Evolutionary conservation across 2,113 vertebrate genomes (phyloP).

Genomic region (Nycticorax nycticorax): DNA sequence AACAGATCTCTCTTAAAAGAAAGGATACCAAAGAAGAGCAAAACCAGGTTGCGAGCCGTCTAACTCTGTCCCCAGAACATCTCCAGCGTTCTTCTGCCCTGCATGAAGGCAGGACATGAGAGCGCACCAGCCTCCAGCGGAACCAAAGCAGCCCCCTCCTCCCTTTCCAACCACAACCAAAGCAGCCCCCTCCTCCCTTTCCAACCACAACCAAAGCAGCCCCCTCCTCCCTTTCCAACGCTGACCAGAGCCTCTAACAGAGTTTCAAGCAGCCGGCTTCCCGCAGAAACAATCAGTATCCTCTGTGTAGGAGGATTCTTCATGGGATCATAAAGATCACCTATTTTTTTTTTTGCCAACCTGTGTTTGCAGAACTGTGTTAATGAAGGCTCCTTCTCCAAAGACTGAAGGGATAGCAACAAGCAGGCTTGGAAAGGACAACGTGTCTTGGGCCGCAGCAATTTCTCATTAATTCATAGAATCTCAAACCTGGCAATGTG

Average conservation of each 20-base stretch:
- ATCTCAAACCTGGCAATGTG: neutral
- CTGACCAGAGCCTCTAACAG: neutral
- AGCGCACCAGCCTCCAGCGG: neutral
- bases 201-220: neutral
- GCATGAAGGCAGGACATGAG: neutral
- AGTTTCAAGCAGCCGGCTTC: neutral
- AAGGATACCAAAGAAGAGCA: neutral
- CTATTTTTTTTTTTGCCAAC: accelerated
- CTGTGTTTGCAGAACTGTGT: neutral
- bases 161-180: no score
- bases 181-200: neutral
- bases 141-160: neutral
- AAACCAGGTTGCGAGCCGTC: neutral
- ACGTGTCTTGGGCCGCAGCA: neutral
- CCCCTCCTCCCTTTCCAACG: neutral
- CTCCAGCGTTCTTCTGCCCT: neutral
- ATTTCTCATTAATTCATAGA: neutral
- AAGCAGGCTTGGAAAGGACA: neutral
- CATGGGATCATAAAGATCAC: neutral
- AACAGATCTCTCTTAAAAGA: neutral
- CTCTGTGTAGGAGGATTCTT: neutral
- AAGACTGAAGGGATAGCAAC: neutral
- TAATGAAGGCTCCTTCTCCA: neutral
- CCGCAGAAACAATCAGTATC: neutral
- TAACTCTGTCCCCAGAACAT: neutral